These are phyloP conservation scores for Drosophila lacteicornis DNA, from an alignment of 1,140 invertebrate species.

Conservation along the genomic window DNA sequence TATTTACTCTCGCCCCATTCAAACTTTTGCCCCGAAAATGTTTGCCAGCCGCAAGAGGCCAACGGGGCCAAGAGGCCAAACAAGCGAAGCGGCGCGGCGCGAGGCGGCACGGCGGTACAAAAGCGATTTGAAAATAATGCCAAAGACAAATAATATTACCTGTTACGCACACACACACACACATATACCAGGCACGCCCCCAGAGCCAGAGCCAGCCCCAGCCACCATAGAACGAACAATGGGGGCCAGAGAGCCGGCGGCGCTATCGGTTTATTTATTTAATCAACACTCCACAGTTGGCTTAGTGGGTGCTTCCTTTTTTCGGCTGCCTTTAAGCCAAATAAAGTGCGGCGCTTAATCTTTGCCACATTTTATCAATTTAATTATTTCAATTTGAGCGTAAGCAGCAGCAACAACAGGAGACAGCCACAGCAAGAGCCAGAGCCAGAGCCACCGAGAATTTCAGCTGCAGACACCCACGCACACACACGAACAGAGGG, in stretches of 20 bases:
- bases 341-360: constrained; percentile 83
- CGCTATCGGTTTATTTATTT: constrained; percentile 79
- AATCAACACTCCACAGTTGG: constrained; percentile 83
- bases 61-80: constrained; percentile 44
- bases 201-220: too few relatives aligned
- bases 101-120: constrained; percentile 53
- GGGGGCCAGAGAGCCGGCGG: constrained; percentile 42
- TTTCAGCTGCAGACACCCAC: constrained; percentile 29
- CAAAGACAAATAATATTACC: constrained; percentile 82
- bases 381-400: constrained; percentile 84
- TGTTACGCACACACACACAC: constrained; percentile 63
- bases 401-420: constrained; percentile 69
- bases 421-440: constrained; percentile 52
- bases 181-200: neutral
- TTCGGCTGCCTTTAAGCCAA: constrained; percentile 78
- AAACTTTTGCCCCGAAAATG: constrained; percentile 61
- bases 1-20: constrained; percentile 62
- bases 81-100: constrained; percentile 60
- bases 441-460: constrained; percentile 37
- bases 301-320: constrained; percentile 62
- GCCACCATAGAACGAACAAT: neutral
- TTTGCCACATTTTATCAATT: constrained; percentile 84
- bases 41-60: constrained; percentile 33
- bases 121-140: constrained; percentile 82
- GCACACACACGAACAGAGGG: constrained; percentile 24